phyloP scores from a whole-genome alignment of 2,113 vertebrate species.

The Osmerus mordax region DNA sequence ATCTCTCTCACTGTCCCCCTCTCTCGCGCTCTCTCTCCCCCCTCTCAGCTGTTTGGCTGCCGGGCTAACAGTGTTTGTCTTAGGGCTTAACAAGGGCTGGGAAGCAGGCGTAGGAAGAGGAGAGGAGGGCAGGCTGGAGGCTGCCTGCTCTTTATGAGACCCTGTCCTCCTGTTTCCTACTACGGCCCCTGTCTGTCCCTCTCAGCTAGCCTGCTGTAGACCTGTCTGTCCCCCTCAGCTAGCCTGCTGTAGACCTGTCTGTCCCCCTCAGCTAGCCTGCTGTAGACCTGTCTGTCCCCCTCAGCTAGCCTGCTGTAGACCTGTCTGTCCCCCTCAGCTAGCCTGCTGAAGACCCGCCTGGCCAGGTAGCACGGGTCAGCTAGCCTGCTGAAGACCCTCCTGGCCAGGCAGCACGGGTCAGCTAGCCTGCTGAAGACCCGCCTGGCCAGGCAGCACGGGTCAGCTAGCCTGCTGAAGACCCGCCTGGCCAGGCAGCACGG shows the following conservation, averaged over 20 bases:
- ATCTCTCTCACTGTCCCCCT: slow-evolving; percentile 1
- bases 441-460: background rate
- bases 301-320: too few relatives aligned
- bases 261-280: too few relatives aligned
- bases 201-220: background rate
- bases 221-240: too few relatives aligned
- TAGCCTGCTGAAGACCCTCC: too few relatives aligned
- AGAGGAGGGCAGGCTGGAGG: background rate
- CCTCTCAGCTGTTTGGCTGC: slow-evolving; percentile 30
- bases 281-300: too few relatives aligned
- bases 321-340: too few relatives aligned
- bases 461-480: slow-evolving; percentile 25
- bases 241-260: too few relatives aligned
- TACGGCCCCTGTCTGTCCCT: slow-evolving; percentile 27
- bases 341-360: too few relatives aligned
- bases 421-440: background rate
- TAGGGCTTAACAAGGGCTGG: slow-evolving; percentile 7
- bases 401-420: too few relatives aligned
- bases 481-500: slow-evolving; percentile 25
- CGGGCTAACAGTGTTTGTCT: slow-evolving; percentile 5
- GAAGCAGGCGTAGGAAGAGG: background rate
- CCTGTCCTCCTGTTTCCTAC: slow-evolving; percentile 37
- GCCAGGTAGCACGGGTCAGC: too few relatives aligned
- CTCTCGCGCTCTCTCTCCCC: slow-evolving; percentile 20
- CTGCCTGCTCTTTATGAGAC: slow-evolving; percentile 36